Evolutionary conservation across 30 jellyfish, hydroid and myxozoan genomes (phyloP), one percentile per base, ranked within the genome.

Genomic region (Turritopsis rubra): DNA sequence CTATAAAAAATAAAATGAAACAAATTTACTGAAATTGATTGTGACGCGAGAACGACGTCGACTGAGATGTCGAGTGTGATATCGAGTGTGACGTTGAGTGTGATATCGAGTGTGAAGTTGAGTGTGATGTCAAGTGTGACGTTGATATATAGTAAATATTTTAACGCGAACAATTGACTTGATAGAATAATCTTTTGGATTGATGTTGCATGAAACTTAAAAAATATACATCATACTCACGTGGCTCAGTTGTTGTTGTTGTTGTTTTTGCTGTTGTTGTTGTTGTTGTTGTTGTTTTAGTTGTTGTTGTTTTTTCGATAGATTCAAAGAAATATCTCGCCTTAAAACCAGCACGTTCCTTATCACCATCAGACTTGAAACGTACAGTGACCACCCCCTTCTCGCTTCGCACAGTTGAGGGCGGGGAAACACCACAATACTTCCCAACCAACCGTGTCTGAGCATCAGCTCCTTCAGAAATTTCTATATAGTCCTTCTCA

Each of bases 381-480:
- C 17, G 54, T 18, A 80, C 28, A 18, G 75, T 80, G 21, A 80
- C 23, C n/a, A 80, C 83, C 24, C 79, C 79, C 23, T 28, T 30
- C 19, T 65, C 53, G 52, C 71, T 80, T 16, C 70, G 84, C 20
- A 82, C 0, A 53, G 85, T 31, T 17, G 60, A 7, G 27, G 97
- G 95, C 18, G 73, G 74, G 21, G 82, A 65, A 17, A 72, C 75
- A 71, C 99, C 99, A 84, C 99, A 93, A 71, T 75, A 89, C 71
- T 84, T 85, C 20, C 97, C 97, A 8, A 86, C 31, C 17, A 28
- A 53, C 65, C 52, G 54, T 8, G 27, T 85, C 27, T 77, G 75
- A 31, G 24, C 65, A 1, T 53, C 52, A 54, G 23, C 72, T 3
- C 91, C 91, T 4, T 85, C 89, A 30, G 83, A 60, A 8, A 93